phyloP scores from a whole-genome alignment of 1,140 invertebrate species.

The Drusus annulatus region DNA sequence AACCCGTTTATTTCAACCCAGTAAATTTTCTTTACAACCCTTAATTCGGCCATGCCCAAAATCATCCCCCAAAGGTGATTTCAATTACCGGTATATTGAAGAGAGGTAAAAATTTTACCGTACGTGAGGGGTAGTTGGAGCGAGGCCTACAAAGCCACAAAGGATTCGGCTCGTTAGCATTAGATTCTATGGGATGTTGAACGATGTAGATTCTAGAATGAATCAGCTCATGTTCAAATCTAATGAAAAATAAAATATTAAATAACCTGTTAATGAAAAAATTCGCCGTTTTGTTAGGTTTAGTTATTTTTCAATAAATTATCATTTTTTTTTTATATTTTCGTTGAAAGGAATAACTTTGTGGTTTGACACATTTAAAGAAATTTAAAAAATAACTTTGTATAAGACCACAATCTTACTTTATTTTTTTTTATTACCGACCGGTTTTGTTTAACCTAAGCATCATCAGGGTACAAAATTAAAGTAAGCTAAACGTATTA shows the following conservation, averaged over 20 bases:
- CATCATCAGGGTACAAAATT: too few species aligned
- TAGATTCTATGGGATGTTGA: not conserved
- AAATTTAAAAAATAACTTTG: too few species aligned
- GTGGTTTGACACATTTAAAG: too few species aligned
- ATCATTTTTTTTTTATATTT: too few species aligned
- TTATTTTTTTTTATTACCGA: too few species aligned
- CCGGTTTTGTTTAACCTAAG: too few species aligned
- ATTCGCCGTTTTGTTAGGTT: too few species aligned
- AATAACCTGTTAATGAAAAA: not conserved
- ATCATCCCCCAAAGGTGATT: constrained; percentile 35
- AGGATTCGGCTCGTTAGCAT: constrained; percentile 6
- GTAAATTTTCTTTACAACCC: constrained; percentile 26
- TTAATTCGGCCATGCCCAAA: constrained; percentile 29
- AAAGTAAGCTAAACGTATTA: too few species aligned
- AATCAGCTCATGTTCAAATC: not conserved
- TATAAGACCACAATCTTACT: too few species aligned
- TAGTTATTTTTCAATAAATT: too few species aligned
- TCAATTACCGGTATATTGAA: constrained; percentile 34
- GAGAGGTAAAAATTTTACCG: constrained; percentile 26
- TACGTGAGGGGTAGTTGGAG: constrained; percentile 16
- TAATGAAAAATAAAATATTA: not conserved
- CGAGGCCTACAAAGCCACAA: constrained; percentile 11
- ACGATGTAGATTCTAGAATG: constrained; percentile 1
- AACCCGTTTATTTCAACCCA: too few species aligned
- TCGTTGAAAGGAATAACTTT: too few species aligned